phyloP scores from a whole-genome alignment of 1,140 invertebrate genomes.

The Drosophila eugracilis region DNA sequence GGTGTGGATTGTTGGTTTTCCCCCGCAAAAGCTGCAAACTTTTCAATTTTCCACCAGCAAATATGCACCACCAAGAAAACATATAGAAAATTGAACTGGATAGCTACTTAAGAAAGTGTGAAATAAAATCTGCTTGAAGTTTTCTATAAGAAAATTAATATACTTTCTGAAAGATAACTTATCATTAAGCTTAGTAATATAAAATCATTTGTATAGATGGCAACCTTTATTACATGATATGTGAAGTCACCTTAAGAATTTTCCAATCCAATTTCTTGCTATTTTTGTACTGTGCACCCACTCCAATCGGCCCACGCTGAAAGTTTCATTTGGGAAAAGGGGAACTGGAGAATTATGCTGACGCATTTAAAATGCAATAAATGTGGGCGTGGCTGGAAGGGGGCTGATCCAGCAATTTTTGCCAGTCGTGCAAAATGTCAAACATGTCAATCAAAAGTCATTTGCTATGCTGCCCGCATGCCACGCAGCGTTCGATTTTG shows the following conservation, averaged over 20 bases:
- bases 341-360: slow-evolving; percentile 70
- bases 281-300: background rate
- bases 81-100: background rate
- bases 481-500: slow-evolving; percentile 56
- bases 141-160: too few relatives aligned
- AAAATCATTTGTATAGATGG: too few relatives aligned
- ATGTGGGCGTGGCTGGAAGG: slow-evolving; percentile 24
- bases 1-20: slow-evolving; percentile 28
- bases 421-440: slow-evolving; percentile 78
- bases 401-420: slow-evolving; percentile 63
- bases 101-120: background rate
- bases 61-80: background rate
- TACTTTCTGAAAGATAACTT: too few relatives aligned
- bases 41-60: slow-evolving; percentile 39
- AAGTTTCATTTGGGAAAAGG: slow-evolving; percentile 38
- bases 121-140: too few relatives aligned
- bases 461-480: slow-evolving; percentile 61
- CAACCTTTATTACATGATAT: background rate
- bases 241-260: too few relatives aligned
- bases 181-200: too few relatives aligned
- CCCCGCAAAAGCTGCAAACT: slow-evolving; percentile 40
- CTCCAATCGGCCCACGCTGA: background rate
- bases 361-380: slow-evolving; percentile 77
- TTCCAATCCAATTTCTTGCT: background rate
- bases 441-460: slow-evolving; percentile 83